Evolutionary conservation across 2,113 vertebrate species (phyloP).

Genomic region (Oryzias melastigma): DNA sequence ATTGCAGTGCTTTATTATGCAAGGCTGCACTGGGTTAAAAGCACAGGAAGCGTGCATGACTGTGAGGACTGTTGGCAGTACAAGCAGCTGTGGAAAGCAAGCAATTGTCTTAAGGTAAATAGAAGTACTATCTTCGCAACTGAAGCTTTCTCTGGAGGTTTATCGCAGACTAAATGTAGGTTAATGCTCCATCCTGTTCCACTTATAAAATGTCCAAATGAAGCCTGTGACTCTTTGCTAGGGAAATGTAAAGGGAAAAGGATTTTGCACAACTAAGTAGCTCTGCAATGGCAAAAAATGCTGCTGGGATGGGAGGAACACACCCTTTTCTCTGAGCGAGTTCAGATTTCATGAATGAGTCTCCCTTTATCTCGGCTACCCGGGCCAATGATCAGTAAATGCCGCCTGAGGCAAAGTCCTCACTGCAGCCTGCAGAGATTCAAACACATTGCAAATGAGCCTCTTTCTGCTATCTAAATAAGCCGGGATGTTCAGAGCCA

Average conservation of each 20-base stretch:
- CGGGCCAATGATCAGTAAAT: conserved; percentile 52
- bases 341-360: conserved; percentile 65
- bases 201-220: conserved; percentile 57
- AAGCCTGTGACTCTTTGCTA: conserved; percentile 34
- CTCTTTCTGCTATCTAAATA: conserved; percentile 35
- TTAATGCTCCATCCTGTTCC: conserved; percentile 50
- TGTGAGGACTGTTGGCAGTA: conserved; percentile 60
- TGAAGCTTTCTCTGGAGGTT: neutral
- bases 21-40: conserved; percentile 40
- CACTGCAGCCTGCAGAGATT: conserved; percentile 33
- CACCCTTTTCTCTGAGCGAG: conserved; percentile 31
- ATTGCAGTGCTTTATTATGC: conserved; percentile 51
- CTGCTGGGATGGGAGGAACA: conserved; percentile 27
- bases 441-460: conserved; percentile 52
- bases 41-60: conserved; percentile 28
- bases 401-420: conserved; percentile 51
- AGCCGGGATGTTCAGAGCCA: conserved; percentile 30
- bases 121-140: conserved; percentile 33
- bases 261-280: conserved; percentile 40
- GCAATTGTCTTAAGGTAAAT: conserved; percentile 67
- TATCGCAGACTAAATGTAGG: conserved; percentile 47
- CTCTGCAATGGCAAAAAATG: conserved; percentile 24
- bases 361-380: conserved; percentile 56
- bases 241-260: conserved; percentile 15
- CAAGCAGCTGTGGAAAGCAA: conserved; percentile 50